Conservation (phyloP, 2,113 vertebrate species). For the Oreochromis niloticus region DNA sequence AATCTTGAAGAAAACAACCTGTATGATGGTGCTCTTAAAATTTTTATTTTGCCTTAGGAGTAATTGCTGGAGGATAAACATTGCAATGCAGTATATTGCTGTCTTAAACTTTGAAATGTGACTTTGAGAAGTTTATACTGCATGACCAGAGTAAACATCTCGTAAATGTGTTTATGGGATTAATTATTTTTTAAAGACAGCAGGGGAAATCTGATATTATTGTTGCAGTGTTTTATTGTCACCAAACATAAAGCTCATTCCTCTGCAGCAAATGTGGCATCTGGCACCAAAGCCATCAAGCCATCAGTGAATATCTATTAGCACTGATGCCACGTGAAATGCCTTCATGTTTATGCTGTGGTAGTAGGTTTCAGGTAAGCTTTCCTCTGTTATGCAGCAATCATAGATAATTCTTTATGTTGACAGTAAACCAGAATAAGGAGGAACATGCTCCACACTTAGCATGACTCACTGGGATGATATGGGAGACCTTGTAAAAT, state of each 20-base stretch:
- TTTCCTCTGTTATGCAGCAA: not conserved
- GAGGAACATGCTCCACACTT: not conserved
- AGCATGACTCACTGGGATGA: not conserved
- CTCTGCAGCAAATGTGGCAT: conserved; percentile 7
- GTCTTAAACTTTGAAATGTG: conserved; percentile 18
- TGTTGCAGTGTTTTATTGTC: not conserved
- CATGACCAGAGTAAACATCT: not conserved
- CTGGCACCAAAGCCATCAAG: conserved; percentile 20
- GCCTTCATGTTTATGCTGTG: not conserved
- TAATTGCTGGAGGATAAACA: not conserved
- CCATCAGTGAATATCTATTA: not conserved
- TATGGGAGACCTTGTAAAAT: conserved; percentile 23
- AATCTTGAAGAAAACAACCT: not conserved
- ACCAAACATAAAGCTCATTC: conserved; percentile 10
- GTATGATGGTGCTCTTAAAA: not conserved
- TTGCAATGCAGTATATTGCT: not conserved
- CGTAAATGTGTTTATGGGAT: not conserved
- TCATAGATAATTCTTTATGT: not conserved
- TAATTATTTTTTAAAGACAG: not conserved
- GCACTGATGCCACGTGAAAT: not conserved
- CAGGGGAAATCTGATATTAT: not conserved
- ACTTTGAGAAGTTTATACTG: conserved; percentile 1
- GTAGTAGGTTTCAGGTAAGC: not conserved
- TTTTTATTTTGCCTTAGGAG: not conserved
- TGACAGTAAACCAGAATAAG: not conserved